phyloP scores from a whole-genome alignment of 2,797 vertebrate species.

The Sphenopsis melanotis region DNA sequence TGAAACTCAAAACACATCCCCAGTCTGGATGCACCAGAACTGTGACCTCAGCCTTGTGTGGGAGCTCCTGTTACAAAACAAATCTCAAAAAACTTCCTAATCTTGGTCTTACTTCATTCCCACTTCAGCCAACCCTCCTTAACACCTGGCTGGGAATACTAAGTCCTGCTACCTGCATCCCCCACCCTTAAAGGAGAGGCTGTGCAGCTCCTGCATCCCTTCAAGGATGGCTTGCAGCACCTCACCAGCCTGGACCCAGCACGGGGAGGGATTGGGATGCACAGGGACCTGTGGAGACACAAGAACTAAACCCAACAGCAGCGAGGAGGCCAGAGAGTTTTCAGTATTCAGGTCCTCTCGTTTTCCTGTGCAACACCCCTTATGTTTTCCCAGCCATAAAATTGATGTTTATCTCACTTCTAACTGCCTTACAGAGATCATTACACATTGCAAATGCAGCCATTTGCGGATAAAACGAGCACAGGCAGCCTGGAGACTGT shows the following conservation, averaged over 20 bases:
- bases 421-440: conserved; percentile 56
- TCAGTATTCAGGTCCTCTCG: neutral
- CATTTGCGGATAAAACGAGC: conserved; percentile 7
- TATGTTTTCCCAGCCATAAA: conserved; percentile 43
- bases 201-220: neutral
- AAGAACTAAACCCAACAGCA: neutral
- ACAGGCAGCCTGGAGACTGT: neutral
- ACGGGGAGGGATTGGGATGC: neutral
- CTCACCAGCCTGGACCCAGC: neutral
- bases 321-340: neutral
- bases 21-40: neutral
- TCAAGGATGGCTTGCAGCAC: neutral
- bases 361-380: neutral
- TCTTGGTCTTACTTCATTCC: neutral
- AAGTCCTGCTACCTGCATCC: conserved; percentile 11
- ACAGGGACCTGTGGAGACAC: neutral
- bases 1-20: neutral
- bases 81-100: neutral
- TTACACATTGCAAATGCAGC: conserved; percentile 43
- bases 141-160: neutral
- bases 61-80: neutral
- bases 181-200: neutral
- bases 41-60: neutral
- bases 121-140: neutral
- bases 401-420: conserved; percentile 25